phyloP scores from a whole-genome alignment of 2,113 vertebrate species.

The Cervus canadensis region DNA sequence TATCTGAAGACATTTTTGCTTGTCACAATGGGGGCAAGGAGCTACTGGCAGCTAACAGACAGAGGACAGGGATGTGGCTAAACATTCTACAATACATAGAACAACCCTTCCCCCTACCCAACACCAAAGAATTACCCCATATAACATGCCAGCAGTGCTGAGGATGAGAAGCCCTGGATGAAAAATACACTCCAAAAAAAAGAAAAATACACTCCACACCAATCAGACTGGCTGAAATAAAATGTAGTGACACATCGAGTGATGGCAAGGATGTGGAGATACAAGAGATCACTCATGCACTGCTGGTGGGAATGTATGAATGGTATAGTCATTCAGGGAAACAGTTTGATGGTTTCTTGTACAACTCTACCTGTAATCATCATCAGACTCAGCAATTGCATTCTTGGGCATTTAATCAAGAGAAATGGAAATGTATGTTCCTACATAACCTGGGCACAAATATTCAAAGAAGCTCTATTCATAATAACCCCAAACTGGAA shows the following conservation, averaged over 20 bases:
- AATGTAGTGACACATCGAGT: background rate
- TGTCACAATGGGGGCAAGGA: background rate
- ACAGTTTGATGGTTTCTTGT: background rate
- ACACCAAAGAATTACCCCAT: background rate
- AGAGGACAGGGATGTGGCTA: background rate
- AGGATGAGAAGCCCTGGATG: background rate
- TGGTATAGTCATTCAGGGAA: background rate
- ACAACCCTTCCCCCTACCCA: background rate
- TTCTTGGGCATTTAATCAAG: constrained; percentile 19
- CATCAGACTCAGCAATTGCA: background rate
- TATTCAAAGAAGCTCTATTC: constrained; percentile 23
- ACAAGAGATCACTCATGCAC: background rate
- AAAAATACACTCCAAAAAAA: background rate
- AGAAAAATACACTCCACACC: background rate
- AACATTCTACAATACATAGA: background rate
- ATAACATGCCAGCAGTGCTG: background rate
- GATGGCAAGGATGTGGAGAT: background rate
- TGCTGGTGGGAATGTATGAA: background rate
- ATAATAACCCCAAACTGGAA: background rate
- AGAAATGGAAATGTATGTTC: background rate
- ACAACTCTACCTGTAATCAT: background rate
- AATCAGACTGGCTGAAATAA: background rate
- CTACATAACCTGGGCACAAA: background rate
- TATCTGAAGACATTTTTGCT: background rate
- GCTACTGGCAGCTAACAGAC: background rate